Base-by-base conservation (phyloP, 2,797 vertebrate species). In the Parambassis ranga region DNA sequence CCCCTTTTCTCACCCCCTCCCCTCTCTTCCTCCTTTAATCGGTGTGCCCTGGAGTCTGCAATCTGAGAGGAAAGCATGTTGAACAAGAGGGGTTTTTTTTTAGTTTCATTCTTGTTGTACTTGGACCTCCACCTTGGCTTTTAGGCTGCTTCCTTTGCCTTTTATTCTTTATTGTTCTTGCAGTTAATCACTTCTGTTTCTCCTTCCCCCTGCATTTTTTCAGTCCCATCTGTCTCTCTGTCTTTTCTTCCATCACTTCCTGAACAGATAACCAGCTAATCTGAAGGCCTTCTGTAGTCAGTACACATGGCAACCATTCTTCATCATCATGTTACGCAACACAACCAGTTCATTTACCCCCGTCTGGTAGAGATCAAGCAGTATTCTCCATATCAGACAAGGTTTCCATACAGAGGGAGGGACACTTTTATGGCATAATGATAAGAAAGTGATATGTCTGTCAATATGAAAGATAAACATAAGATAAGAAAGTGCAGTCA, bases 1-100 rank as follows among this genome's bases (percentile, higher is more conserved):
- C 63, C 51, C 35, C n/a, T 27, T 18, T 37, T 31, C 23, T 61
- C 66, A 7, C 47, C 19, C 15, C 20, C 23, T 15, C 8, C 10
- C 44, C 55, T 33, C 26, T 30, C 24, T 15, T 11, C 47, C 53
- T 47, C 35, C 27, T 50, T 4, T 31, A 32, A 51, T 71, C 3
- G 1, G 5, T 49, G 47, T 14, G n/a, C 15, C 51, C 39, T 15
- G 64, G 53, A 61, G 33, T 55, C 26, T 75, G 67, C 79, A 81
- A 79, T 57, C 42, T 75, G 61, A 87, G 75, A 63, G 41, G 42
- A 56, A 60, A 32, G 1, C 42, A 46, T 55, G 39, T 5, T 42
- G 43, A 57, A 48, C 33, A 36, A 57, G 15, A 38, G 56, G 18
- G n/a, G 47, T 8, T 3, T 20, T 51, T 27, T 15, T 58, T 51